Percentiles rank a stretch among this genome's conserved stretches.
Conservation (phyloP, 2,113 vertebrate genomes). For the Passer domesticus region DNA sequence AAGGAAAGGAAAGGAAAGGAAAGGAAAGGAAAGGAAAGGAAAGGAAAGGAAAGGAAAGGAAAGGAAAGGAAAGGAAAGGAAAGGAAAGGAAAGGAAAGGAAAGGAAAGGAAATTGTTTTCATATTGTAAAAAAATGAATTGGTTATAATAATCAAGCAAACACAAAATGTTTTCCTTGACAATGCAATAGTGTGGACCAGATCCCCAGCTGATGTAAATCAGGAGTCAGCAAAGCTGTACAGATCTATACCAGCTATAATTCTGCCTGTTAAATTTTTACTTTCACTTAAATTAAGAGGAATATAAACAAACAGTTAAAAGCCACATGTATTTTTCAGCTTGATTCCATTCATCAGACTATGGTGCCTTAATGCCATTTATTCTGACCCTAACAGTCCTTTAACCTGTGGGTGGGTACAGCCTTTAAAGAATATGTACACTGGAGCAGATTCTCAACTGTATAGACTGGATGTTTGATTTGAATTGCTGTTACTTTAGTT, state of each 20-base stretch:
- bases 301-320: slow-evolving; percentile 36
- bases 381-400: background rate
- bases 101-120: background rate
- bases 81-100: background rate
- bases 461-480: background rate
- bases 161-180: background rate
- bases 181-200: background rate
- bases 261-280: slow-evolving; percentile 7
- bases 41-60: background rate
- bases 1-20: no score
- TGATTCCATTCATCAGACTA: background rate
- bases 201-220: background rate
- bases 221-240: background rate
- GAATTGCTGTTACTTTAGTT: background rate
- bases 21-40: background rate
- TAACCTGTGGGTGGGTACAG: background rate
- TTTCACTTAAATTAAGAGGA: slow-evolving; percentile 11
- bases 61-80: background rate
- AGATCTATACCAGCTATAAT: slow-evolving; percentile 4
- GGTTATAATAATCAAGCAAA: background rate
- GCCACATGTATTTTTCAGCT: background rate
- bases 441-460: background rate
- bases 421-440: background rate
- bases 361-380: background rate
- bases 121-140: background rate